Base-by-base conservation (phyloP, 2,797 vertebrate species). In the Gymnoscopelus microlampas region DNA sequence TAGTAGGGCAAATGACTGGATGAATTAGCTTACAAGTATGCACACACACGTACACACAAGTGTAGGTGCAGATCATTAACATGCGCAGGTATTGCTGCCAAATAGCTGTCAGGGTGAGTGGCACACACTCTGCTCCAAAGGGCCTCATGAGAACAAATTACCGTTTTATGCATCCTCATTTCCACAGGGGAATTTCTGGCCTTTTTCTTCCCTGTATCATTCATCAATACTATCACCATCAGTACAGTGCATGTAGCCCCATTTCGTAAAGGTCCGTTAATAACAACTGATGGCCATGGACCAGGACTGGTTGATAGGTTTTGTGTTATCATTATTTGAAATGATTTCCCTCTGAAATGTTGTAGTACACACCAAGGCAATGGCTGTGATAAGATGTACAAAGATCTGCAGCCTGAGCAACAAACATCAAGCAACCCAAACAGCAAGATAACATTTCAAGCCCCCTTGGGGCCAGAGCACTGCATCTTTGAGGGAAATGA, bases 11-110 rank as follows among this genome's bases (percentile, higher is more conserved):
- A 72, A 49, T 68, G 70, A 57, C 48, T 5, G 4, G 66, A 10
- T 57, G 78, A 85, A 82, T 76, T 73, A 73, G 67, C 72, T 65
- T 77, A 61, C 69, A 66, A 58, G n/a, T 0, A 1, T 60, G 59
- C 29, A 70, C n/a, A 24, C 49, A 51, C 53, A 68, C 29, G 32
- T 60, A 67, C 19, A 83, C 64, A 61, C 54, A 26, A 77, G 63
- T 44, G 62, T 29, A 24, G 70, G 60, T 61, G 64, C 65, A 80
- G 74, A 84, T 83, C 56, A 81, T 87, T 81, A 62, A 71, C 81
- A 84, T 66, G 75, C 68, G 51, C 66, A 56, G 63, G 66, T 66
- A 60, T 51, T 48, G 62, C 68, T 70, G 12, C 12, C 58, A 80
- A 80, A 87, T 65, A 76, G 73, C 81, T 66, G 5, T 23, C 0